Evolutionary conservation across 1,140 invertebrate genomes (phyloP), one percentile per base, ranked within the genome.

Genomic region (Microvelia longipes): DNA sequence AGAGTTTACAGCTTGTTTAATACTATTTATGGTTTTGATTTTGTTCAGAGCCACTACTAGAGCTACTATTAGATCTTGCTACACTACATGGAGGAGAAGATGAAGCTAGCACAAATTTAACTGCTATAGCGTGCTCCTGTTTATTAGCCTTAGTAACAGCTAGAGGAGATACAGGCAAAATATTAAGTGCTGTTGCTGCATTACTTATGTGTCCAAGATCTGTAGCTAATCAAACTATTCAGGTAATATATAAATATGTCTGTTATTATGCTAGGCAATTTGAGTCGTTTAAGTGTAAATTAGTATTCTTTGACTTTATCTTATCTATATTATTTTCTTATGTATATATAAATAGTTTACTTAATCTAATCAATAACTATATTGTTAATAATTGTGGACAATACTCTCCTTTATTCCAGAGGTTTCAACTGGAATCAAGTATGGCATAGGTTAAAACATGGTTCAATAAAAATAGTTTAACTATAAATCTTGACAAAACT

Each of bases 101-200:
- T 75, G 81, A 25, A 28, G 28, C 24, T 29, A 86, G 86, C 24
- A 85, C 84, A 74, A 85, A 86, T 71, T 83, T 94, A 72, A 92
- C 90, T 35, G 88, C 92, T 28, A 85, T 95, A 68, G 92, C 93
- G 62, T 94, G 92, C 80, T 89, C 93, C 1, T 94, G 93, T 76
- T 82, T 98, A 1, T 83, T 98, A 29, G 92, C 92, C 70, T 82
- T 98, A 64, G 92, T 93, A 28, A 89, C 96, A n/a, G 93, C 94
- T 0, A 82, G 91, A 69, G 94, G 94, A 1, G 92, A 96, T 77
- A 94, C 94, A n/a, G 92, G 93, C 29, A 91, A 94, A 77, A 86
- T 94, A 74, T 82, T 98, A 0, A 87, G 88, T 76, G 92, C 95
- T 19, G 86, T 93, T 29, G 87, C 91, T 24, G 90, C 92, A 29